Evolutionary conservation across 2,113 vertebrate species (phyloP), one percentile per base, ranked within the genome.

Genomic region (Agapornis roseicollis): DNA sequence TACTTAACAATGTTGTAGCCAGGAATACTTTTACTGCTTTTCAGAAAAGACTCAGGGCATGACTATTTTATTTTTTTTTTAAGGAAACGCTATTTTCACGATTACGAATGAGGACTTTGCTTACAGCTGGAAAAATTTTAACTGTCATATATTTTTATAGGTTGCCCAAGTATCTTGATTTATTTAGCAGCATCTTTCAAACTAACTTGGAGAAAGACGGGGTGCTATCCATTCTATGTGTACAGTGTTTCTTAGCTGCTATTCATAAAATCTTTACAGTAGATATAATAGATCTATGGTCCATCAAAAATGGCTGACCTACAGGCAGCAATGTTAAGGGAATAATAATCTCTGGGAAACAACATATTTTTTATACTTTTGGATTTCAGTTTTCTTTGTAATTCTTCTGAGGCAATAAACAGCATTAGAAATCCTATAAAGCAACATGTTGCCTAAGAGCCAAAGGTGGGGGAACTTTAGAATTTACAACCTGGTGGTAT

Each of bases 61-160:
- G 23, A 93, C 63, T 95, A 7, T 95, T 94, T 97, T 94, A 79
- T 96, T 97, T 97, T 97, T 97, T 97, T 97, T 97, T 97, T 94
- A 95, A 95, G 93, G 94, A 98, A 95, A 92, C 81, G 94, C 70
- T 95, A 71, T 96, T 98, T 98, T 95, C 88, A 86, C 73, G 92
- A 73, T 96, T 97, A 95, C 97, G 95, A 97, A 94, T 97, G 95
- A 96, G 95, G 87, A 94, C 85, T 96, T 96, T 15, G 13, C 86
- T 89, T 88, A 61, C 72, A 86, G 80, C 35, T 89, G 65, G 63
- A 91, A 91, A 97, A 95, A 80, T 6, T 71, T 76, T 95, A 96
- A 89, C 90, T 94, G 84, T 88, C 64, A 24, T 80, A 81, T 74
- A 71, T 96, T 97, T 95, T 93, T 93, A 94, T 89, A 78, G 64